A percentile compares a stretch with the other conserved stretches of the same genome.
Evolutionary conservation across 2,113 vertebrate genomes (phyloP).

Genomic region (Falcunculus frontatus): DNA sequence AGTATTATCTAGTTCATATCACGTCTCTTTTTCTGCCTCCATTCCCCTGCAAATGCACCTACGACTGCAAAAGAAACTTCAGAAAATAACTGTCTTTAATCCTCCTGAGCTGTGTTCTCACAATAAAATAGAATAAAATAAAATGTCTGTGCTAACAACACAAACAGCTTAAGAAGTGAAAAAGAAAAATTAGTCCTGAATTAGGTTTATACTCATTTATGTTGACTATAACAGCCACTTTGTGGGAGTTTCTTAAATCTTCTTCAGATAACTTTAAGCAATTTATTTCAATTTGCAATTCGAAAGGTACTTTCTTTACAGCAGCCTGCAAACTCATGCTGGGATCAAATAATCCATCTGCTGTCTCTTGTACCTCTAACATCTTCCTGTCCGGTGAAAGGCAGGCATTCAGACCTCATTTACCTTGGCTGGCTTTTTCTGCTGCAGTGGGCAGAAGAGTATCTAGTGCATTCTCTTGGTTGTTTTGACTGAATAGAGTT

Average conservation of each 20-base stretch:
- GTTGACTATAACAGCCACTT: neutral
- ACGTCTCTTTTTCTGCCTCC: neutral
- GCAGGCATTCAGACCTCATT: neutral
- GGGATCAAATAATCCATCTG: neutral
- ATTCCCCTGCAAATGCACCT: neutral
- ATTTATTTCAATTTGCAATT: neutral
- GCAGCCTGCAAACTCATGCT: neutral
- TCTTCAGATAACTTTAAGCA: neutral
- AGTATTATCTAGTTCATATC: neutral
- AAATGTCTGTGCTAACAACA: neutral
- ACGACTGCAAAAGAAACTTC: neutral
- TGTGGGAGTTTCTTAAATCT: neutral
- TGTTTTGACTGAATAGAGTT: neutral
- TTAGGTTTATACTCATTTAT: neutral
- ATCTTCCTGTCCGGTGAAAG: neutral
- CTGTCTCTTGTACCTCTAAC: neutral
- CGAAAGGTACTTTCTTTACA: neutral
- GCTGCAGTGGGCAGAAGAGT: neutral
- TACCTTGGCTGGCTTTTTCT: neutral
- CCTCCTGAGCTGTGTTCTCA: neutral
- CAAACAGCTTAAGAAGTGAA: neutral
- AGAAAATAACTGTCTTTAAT: neutral
- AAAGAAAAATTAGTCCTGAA: neutral
- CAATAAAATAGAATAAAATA: neutral
- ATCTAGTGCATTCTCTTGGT: neutral